A percentile compares a stretch with the other conserved stretches of the same genome.
These are phyloP conservation scores for Andrena dorsata DNA, from an alignment of 2,888 invertebrate genomes.

Conservation along the genomic window DNA sequence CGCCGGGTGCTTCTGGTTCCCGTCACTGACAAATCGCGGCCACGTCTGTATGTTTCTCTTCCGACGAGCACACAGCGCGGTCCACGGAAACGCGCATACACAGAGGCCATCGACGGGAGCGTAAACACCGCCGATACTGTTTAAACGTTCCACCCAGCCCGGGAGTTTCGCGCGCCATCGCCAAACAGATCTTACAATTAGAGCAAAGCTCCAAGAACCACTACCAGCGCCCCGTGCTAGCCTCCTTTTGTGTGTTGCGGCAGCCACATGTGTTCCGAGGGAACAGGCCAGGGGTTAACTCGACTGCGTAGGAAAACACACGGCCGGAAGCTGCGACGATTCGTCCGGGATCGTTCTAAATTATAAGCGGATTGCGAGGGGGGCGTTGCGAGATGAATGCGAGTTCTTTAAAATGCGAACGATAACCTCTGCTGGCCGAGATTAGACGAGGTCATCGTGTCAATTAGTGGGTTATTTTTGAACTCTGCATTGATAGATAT, in stretches of 20 bases:
- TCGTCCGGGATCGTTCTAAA: neutral
- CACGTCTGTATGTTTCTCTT: conserved; percentile 61
- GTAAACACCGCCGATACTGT: conserved; percentile 57
- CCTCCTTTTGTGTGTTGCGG: neutral
- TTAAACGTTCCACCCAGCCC: conserved; percentile 41
- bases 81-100: conserved; percentile 3
- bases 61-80: conserved; percentile 34
- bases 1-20: conserved; percentile 35
- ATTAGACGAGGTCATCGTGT: no score
- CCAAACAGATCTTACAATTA: conserved; percentile 29
- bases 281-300: conserved; percentile 6
- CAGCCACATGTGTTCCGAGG: neutral
- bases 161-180: conserved; percentile 16
- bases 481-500: no score
- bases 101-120: conserved; percentile 33
- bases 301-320: neutral
- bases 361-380: no score
- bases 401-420: no score
- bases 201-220: conserved; percentile 26
- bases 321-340: neutral
- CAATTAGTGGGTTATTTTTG: no score
- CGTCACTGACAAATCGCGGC: conserved; percentile 42
- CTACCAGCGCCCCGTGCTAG: neutral
- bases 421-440: no score
- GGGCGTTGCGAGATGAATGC: no score